Evolutionary conservation across 2,888 invertebrate genomes (phyloP).

Genomic region (Drosophila subsilvestris): DNA sequence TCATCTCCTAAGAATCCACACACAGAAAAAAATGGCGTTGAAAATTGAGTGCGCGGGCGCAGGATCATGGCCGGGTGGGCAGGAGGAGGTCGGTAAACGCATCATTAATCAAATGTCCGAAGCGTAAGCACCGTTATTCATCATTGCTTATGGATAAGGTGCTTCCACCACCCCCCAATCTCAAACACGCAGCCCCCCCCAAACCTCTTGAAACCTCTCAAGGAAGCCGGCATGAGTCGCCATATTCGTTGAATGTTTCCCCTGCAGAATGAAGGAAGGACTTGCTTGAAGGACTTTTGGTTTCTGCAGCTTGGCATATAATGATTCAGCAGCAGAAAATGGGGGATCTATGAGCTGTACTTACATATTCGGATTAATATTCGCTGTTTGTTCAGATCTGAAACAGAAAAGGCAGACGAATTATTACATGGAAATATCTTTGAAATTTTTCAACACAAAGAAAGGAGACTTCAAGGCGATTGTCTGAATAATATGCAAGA

Average conservation of each 20-base stretch:
- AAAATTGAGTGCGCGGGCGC: slow-evolving; percentile 73
- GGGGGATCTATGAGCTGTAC: neutral
- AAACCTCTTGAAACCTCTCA: slow-evolving; percentile 15
- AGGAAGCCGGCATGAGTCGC: slow-evolving; percentile 47
- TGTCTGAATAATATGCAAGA: too few species aligned
- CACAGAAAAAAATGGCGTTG: slow-evolving; percentile 61
- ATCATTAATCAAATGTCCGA: slow-evolving; percentile 80
- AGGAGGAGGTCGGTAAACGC: slow-evolving; percentile 71
- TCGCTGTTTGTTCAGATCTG: neutral
- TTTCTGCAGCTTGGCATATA: neutral
- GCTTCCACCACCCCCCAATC: slow-evolving; percentile 19
- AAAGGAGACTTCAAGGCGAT: too few species aligned
- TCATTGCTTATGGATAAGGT: slow-evolving; percentile 71
- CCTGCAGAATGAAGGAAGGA: neutral
- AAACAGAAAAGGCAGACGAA: neutral
- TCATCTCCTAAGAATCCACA: slow-evolving; percentile 23
- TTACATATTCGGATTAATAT: neutral
- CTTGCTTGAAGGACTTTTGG: neutral
- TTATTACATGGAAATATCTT: neutral
- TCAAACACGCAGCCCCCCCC: neutral
- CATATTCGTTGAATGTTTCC: slow-evolving; percentile 33
- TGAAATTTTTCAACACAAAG: too few species aligned
- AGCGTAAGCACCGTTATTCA: slow-evolving; percentile 79
- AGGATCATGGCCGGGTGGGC: slow-evolving; percentile 28
- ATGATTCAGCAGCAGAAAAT: neutral